Conservation (phyloP, 2,113 vertebrate genomes). For the Emydocephalus ijimae region DNA sequence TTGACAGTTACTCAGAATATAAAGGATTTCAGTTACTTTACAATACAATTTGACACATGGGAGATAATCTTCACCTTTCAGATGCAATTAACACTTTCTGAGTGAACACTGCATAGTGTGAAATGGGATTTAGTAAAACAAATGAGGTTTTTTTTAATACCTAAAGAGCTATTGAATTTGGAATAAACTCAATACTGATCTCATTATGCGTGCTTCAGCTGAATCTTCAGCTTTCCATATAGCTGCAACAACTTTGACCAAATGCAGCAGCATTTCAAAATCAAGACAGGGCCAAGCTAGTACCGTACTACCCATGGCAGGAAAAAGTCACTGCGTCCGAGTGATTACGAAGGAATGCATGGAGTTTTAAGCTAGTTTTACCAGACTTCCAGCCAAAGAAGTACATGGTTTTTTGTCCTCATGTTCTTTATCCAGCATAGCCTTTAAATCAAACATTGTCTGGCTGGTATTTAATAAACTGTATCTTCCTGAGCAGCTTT, state of each 20-base stretch:
- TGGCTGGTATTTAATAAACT: not conserved
- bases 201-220: not conserved
- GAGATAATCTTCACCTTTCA: not conserved
- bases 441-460: not conserved
- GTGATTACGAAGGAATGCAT: not conserved
- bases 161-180: not conserved
- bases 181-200: not conserved
- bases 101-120: constrained; percentile 9
- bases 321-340: not conserved
- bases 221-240: not conserved
- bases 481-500: not conserved
- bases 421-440: not conserved
- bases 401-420: not conserved
- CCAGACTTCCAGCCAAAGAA: not conserved
- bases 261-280: not conserved
- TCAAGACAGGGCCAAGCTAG: not conserved
- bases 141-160: not conserved
- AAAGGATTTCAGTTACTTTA: not conserved
- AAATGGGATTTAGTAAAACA: constrained; percentile 30
- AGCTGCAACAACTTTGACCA: not conserved
- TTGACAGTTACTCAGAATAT: not conserved
- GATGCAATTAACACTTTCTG: constrained; percentile 6
- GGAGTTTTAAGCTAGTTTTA: not conserved
- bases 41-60: not conserved
- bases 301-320: not conserved